These are phyloP conservation scores for Pseudococcus jackbeardsleyi DNA, from an alignment of 2,888 invertebrate genomes.

Conservation along the genomic window DNA sequence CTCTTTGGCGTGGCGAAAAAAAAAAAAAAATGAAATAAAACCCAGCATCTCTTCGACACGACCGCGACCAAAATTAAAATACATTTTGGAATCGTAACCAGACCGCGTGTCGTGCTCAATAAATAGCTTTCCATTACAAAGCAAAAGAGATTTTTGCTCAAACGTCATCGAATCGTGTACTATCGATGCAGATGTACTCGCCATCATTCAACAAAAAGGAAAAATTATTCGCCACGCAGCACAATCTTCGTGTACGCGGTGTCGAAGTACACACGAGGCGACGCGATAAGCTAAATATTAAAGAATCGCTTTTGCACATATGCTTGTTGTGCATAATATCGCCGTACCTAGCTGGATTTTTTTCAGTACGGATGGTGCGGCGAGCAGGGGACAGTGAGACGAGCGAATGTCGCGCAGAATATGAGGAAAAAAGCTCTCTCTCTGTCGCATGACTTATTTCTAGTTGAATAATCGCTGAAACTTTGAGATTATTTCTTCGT, in stretches of 20 bases:
- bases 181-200: background rate
- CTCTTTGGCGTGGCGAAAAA: background rate
- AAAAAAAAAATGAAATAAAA: too few species aligned
- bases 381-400: background rate
- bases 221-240: conserved; percentile 10
- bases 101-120: background rate
- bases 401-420: background rate
- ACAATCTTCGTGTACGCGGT: background rate
- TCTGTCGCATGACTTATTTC: conserved; percentile 24
- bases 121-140: conserved; percentile 10
- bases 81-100: background rate
- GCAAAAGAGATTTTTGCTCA: background rate
- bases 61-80: background rate
- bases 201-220: background rate
- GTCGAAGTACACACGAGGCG: background rate
- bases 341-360: background rate
- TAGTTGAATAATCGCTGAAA: conserved; percentile 51
- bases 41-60: background rate
- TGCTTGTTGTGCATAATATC: background rate
- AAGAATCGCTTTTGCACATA: background rate
- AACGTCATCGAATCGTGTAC: conserved; percentile 10
- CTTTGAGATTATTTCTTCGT: conserved; percentile 44
- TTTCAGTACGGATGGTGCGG: background rate
- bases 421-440: background rate
- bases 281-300: conserved; percentile 1